These are phyloP conservation scores for Alosa alosa DNA, from an alignment of 2,113 vertebrate species.

Conservation along the genomic window DNA sequence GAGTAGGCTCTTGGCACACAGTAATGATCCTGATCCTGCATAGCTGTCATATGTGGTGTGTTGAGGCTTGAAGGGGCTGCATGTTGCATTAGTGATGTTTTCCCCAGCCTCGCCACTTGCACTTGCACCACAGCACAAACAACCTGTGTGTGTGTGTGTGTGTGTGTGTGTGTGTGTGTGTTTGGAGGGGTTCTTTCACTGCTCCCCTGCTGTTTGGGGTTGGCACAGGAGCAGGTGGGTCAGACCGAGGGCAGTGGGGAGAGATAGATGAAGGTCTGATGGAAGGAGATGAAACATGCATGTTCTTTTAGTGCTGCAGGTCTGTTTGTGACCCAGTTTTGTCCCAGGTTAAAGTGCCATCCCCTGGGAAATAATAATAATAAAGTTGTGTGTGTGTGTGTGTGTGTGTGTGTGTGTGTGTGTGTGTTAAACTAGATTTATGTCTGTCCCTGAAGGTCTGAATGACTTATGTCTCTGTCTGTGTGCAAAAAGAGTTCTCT, in stretches of 20 bases:
- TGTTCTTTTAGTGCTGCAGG: neutral
- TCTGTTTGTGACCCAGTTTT: neutral
- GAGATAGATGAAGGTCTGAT: neutral
- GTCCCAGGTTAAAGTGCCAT: neutral
- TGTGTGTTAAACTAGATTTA: neutral
- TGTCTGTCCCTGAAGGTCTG: neutral
- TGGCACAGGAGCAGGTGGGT: neutral
- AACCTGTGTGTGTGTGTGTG: neutral
- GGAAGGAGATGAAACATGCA: neutral
- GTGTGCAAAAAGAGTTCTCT: neutral
- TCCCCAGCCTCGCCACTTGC: conserved; percentile 54
- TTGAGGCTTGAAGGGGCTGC: conserved; percentile 62
- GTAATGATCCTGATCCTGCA: conserved; percentile 63
- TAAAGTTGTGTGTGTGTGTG: neutral
- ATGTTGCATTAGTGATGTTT: conserved; percentile 75
- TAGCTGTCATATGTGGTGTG: conserved; percentile 60
- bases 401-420: neutral
- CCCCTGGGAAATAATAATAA: neutral
- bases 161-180: neutral
- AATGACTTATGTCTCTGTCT: neutral
- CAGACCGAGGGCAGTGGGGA: neutral
- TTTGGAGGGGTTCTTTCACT: neutral
- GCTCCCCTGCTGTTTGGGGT: no score
- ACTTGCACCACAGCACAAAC: conserved; percentile 52
- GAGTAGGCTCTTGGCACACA: conserved; percentile 50